phyloP scores from a whole-genome alignment of 1,140 invertebrate genomes.

The Plectrocnemia conspersa region DNA sequence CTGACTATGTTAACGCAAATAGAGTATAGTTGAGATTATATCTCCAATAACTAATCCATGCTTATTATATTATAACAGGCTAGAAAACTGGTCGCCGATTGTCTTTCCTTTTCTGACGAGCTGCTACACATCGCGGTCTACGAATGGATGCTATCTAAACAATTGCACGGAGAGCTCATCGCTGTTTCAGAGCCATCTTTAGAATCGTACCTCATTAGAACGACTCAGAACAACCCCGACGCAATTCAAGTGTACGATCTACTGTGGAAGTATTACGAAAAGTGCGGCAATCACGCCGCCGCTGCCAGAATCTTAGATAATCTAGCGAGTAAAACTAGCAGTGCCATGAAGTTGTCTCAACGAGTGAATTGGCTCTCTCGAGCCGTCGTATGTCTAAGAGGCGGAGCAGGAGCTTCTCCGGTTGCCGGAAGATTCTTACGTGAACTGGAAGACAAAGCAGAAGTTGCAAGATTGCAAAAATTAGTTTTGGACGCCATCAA shows the following conservation, averaged over 20 bases:
- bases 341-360: slow-evolving; percentile 60
- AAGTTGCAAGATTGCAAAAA: slow-evolving; percentile 78
- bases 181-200: slow-evolving; percentile 74
- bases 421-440: slow-evolving; percentile 81
- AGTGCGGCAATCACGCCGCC: slow-evolving; percentile 82
- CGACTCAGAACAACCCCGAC: slow-evolving; percentile 49
- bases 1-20: too few relatives aligned
- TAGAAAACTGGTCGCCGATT: slow-evolving; percentile 47
- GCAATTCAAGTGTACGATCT: slow-evolving; percentile 73
- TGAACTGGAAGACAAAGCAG: slow-evolving; percentile 90
- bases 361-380: slow-evolving; percentile 87
- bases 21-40: too few relatives aligned
- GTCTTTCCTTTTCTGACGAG: slow-evolving; percentile 66
- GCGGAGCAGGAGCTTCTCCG: slow-evolving; percentile 72
- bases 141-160: slow-evolving; percentile 84
- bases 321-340: slow-evolving; percentile 75
- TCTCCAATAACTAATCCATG: too few relatives aligned
- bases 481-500: slow-evolving; percentile 62
- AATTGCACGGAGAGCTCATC: slow-evolving; percentile 69
- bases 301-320: slow-evolving; percentile 89
- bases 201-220: slow-evolving; percentile 71
- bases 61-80: slow-evolving; percentile 37
- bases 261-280: slow-evolving; percentile 95
- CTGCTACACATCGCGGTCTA: slow-evolving; percentile 87
- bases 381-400: slow-evolving; percentile 92